These are phyloP conservation scores for Microctenopoma stevenorrisi DNA, from an alignment of 2,797 vertebrate species.

Conservation along the genomic window DNA sequence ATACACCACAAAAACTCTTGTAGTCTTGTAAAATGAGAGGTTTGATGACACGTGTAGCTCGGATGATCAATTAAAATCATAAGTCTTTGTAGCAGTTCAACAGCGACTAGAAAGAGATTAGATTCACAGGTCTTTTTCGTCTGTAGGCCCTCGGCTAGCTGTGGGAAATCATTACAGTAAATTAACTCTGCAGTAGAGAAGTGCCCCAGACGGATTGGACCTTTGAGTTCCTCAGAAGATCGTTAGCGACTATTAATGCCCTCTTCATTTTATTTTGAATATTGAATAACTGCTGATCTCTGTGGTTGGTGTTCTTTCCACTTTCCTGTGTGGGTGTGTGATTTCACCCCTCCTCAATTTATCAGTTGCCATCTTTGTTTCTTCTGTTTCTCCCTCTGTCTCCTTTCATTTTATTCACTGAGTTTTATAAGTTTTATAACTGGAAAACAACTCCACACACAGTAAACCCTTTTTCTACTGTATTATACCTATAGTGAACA, in stretches of 20 bases:
- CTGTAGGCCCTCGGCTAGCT: constrained; percentile 30
- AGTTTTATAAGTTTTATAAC: too few species aligned
- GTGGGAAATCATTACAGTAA: constrained; percentile 59
- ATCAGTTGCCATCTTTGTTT: background rate
- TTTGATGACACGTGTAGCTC: constrained; percentile 1
- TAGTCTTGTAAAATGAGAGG: background rate
- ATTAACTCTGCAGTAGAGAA: constrained; percentile 51
- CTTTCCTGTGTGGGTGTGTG: constrained; percentile 2
- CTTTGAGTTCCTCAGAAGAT: constrained; percentile 55
- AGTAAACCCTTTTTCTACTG: too few species aligned
- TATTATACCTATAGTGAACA: background rate
- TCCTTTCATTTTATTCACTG: background rate
- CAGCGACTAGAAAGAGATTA: constrained; percentile 35
- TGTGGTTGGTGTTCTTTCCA: background rate
- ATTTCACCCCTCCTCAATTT: background rate
- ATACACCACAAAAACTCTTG: too few species aligned
- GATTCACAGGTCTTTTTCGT: constrained; percentile 14
- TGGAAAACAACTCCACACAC: too few species aligned
- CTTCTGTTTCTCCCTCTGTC: background rate
- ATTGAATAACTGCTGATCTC: constrained; percentile 34
- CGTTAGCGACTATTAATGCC: constrained; percentile 67
- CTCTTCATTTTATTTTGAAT: constrained; percentile 54
- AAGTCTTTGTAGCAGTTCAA: constrained; percentile 12
- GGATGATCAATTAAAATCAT: background rate
- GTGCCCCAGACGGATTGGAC: constrained; percentile 50